Base-by-base conservation (phyloP, 2,888 invertebrate genomes). In the Agrochola circellaris region DNA sequence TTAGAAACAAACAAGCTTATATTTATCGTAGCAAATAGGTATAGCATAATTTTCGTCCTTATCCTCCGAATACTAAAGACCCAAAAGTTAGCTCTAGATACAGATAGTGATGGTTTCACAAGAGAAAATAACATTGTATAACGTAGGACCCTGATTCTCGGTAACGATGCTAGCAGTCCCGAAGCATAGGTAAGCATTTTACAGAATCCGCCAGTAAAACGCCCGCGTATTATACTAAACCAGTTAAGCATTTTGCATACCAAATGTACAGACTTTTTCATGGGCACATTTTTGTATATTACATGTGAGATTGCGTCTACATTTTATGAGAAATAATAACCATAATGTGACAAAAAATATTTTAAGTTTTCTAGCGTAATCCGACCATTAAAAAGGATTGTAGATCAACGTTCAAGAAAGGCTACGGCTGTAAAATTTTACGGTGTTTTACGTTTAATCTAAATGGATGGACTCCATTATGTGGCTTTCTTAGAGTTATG, bases 221-320 rank as follows among this genome's bases (percentile, higher is more conserved):
- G 81, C 75, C 70, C 58, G 61, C 75, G 66, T 88, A 87, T 90
- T 89, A 88, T 79, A 86, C 83, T 88, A 86, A 89, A 87, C 79
- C 71, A 78, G 84, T 87, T 88, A 87, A 90, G 74, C 89, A 77
- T 90, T 91, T 90, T 88, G 84, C 87, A 88, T 89, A 90, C 82
- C 80, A 88, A 88, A 89, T 86, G 72, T 79, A 65, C 62, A 51
- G 73, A 76, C 54, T 83, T 87, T 82, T 75, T 67, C 67, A 77
- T 72, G 42, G 60, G 56, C 62, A 73, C 38, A 70, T 79, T 88
- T 82, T 81, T 81, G 71, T 84, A 86, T 77, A 86, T 87, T 79
- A 82, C 83, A 79, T 73, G 34, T 73, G 69, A 89, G 64, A 85
- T 86, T 82, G 70, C 74, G 66, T 54, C n/a, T 54, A 79, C 69